Evolutionary conservation across 37 sponge, comb jelly and placozoan species (phyloP), one percentile per base, ranked within the genome.

Genomic region (Bolinopsis microptera): DNA sequence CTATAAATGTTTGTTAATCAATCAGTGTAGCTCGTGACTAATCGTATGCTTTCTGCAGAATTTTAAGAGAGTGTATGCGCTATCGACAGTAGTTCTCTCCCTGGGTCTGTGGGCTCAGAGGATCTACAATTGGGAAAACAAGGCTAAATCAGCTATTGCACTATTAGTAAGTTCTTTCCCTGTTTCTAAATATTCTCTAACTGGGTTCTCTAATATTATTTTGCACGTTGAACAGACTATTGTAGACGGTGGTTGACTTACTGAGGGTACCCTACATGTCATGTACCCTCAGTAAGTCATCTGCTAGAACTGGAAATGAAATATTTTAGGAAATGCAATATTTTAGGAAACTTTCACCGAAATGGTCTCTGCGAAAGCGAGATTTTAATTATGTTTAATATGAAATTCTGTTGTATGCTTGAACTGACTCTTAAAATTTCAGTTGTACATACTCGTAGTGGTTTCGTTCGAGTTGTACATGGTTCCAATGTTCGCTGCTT

Each of bases 381-480:
- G n/a, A n/a, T n/a, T n/a, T n/a, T n/a, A n/a, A n/a, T n/a, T n/a
- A n/a, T n/a, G n/a, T n/a, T n/a, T n/a, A n/a, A n/a, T n/a, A n/a
- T n/a, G n/a, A n/a, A n/a, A n/a, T n/a, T 48, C 13, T 48, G 61
- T 48, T 48, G 61, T 13, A 48, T 48, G 61, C 61, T 48, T 48
- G 61, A 48, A 48, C 61, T 13, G 61, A 48, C 5, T 48, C 13
- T 48, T 48, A 48, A n/a, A 48, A 48, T 69, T 95, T 0, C 83
- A 98, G 98, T 69, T 95, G 39, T 98, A 95, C 76, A 38, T 95
- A 1, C 13, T 94, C 76, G 83, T 76, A 13, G 94, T 93, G 27
- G 38, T 96, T 35, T 93, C 92, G 16, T 95, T 95, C 76, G 96
- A 98, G 70, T 70, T 94, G 75, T 98, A 96, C 95, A 96, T 98